Evolutionary conservation across 1,140 invertebrate species (phyloP), one percentile per base, ranked within the genome.

Genomic region (Oryzaephilus surinamensis): DNA sequence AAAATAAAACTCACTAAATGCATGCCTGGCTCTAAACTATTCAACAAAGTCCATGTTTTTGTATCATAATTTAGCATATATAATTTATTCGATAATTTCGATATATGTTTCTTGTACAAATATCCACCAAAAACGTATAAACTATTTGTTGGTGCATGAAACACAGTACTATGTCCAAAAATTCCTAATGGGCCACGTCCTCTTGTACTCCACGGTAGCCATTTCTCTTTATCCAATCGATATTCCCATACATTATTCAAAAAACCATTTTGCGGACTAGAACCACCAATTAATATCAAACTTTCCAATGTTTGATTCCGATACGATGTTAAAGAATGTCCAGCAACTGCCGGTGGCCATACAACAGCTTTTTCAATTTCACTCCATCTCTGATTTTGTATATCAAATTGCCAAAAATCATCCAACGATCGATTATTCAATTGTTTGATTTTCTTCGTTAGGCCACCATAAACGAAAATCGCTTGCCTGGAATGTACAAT

Each of bases 341-440:
- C 92, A 3, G 89, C 86, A 1, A 95, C 55, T 0, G 81, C 69
- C 0, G 82, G 79, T 1, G 81, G 81, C 51, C 58, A 61, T 5
- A 49, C 62, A 6, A 62, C 59, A 34, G 66, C 65, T 17, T 59
- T 74, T 49, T 72, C 66, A 2, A 90, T 76, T 40, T 79, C 74
- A 30, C 73, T 78, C 91, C 93, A 96, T 10, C 81, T 72, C 46
- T 84, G 78, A 51, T 86, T 81, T 55, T 84, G 82, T 31, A 94
- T 74, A 55, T 84, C 84, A 57, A 95, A 97, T 51, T 84, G 87
- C 92, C 92, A 97, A 55, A 95, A 90, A 56, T 95, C 91, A 19
- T 72, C 73, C 0, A 90, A 57, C 2, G 86, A 81, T 40, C 79
- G 76, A 36, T 77, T 75, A 24, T 69, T 56, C 46, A 63, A 60